Percentiles rank a stretch among this genome's conserved stretches.
phyloP scores from a whole-genome alignment of 2,113 vertebrate species.

The Menura novaehollandiae region DNA sequence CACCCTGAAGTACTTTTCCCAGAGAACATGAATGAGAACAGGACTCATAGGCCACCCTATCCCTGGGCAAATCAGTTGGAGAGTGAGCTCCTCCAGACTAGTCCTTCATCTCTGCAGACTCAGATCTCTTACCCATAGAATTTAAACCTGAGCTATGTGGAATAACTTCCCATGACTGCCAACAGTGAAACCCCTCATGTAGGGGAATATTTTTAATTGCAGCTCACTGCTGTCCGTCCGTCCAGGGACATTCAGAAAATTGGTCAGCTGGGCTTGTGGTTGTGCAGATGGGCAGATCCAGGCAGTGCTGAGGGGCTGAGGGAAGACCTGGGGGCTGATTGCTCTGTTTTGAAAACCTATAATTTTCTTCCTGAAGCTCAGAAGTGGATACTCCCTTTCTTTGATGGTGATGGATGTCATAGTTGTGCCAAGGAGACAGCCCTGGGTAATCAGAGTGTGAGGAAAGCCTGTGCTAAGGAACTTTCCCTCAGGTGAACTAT shows the following conservation, averaged over 20 bases:
- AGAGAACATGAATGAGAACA: not conserved
- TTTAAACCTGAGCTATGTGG: not conserved
- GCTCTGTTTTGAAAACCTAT: fast-evolving
- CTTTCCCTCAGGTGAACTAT: not conserved
- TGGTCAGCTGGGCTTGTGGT: not conserved
- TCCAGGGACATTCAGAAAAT: not conserved
- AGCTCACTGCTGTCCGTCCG: not conserved
- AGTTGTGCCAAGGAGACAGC: not conserved
- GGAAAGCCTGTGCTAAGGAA: not conserved
- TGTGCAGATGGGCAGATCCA: not conserved
- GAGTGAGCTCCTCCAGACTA: not conserved
- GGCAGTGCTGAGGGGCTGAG: not conserved
- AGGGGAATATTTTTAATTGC: not conserved
- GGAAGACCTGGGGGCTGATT: not conserved
- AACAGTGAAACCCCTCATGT: not conserved
- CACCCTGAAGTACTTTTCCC: no score
- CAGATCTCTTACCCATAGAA: not conserved
- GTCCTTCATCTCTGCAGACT: not conserved
- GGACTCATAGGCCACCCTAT: fast-evolving
- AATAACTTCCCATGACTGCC: not conserved
- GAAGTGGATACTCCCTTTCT: not conserved
- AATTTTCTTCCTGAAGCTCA: not conserved
- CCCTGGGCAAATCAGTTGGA: not conserved
- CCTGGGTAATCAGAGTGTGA: not conserved
- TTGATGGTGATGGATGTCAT: not conserved